Base-by-base conservation (phyloP, 1,140 invertebrate genomes). In the Solenopsis fugax region DNA sequence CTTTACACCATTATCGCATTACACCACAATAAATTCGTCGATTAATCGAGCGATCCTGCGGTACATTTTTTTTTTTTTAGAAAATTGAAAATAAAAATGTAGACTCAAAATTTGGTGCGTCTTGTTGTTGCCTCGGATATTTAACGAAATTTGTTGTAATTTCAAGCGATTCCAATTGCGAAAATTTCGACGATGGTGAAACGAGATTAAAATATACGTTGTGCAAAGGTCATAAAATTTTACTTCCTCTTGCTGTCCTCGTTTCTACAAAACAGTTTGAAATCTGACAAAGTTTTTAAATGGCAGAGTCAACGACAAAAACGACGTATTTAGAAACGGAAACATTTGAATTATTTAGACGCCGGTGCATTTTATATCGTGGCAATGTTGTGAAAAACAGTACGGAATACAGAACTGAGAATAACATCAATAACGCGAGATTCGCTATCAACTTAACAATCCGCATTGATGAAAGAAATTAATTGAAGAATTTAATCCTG, bases 331-430 rank as follows among this genome's bases (percentile, higher is more conserved):
- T 41, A 64, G 12, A 48, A 34, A 65, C 37, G 58, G n/a, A 64
- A 48, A 48, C 29, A 65, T 78, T 64, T 6, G 34, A 65, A 65
- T 65, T 50, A 50, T 48, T 78, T 12, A 16, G 5, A 29, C 54
- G 54, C 13, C 16, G 21, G 54, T 4, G 18, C 48, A 16, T 65
- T 64, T 65, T 34, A 52, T 37, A 6, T n/a, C 9, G 21, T 21
- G 41, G 4, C 16, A 10, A 29, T 45, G 6, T 77, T 24, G 75
- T 24, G 24, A 48, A 62, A 77, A 64, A 48, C 3, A 24, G 4
- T 16, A 41, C 3, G n/a, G 29, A 41, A 45, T 58, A n/a, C 12
- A 16, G 6, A 24, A 60, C 58, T 34, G 48, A 18, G 16, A 34
- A 77, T 77, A 77, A 77, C n/a, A 37, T n/a, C 5, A 45, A 64